Evolutionary conservation across 1,140 invertebrate species (phyloP), one percentile per base, ranked within the genome.

Genomic region (Octopus bimaculoides): DNA sequence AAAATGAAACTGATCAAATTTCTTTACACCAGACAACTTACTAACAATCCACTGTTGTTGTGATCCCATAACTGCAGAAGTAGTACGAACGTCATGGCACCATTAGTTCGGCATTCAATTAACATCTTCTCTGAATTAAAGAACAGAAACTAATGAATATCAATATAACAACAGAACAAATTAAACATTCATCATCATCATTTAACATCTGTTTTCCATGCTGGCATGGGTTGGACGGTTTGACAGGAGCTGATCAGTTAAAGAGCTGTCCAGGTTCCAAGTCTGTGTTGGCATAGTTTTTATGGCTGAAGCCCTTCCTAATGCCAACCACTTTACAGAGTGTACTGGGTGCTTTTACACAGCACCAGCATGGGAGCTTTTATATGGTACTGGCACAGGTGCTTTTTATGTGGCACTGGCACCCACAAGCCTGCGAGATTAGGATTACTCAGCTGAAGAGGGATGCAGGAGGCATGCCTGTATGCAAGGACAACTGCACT

Each of bases 41-140:
- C 66, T 20, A 71, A 71, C 0, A 71, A 71, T 6, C 17, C 17
- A 71, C 17, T 6, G 9, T 71, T 20, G 26, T 71, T 14, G 17
- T 71, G 17, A 20, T 71, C 26, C 66, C 66, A 71, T 71, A 71
- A 71, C 14, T 71, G 66, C 66, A 71, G 26, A 14, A 71, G 26
- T 14, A 17, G 17, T 12, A 71, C 66, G 4, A 71, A 71, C 17
- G 26, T 14, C 66, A 71, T 71, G 66, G 66, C 7, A 71, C 66
- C 66, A 71, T 71, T 71, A 5, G 66, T 71, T 71, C 26, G 66
- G 14, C 66, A 71, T n/a, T 71, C 66, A 71, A 71, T 20, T 20
- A 71, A 71, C 17, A 71, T 71, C 26, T 20, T 71, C 26, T 71
- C 66, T 71, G 14, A 71, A 71, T 9, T n/a, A 71, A 71, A 71